Base-by-base conservation (phyloP, 2,888 invertebrate species). In the Plebejus melissa region DNA sequence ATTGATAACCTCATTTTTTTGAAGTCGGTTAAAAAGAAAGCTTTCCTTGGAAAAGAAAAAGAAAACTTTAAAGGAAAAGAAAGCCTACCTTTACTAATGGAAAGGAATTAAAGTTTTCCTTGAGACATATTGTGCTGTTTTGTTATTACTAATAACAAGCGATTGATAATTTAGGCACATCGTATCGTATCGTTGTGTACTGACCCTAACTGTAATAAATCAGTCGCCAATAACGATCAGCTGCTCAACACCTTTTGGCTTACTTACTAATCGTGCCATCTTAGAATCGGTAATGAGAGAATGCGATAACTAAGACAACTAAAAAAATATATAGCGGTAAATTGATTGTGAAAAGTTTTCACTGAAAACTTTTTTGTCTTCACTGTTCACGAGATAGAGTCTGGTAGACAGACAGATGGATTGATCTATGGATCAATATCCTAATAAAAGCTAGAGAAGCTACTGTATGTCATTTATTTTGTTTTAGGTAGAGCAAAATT, bases 221-320 rank as follows among this genome's bases (percentile, higher is more conserved):
- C 65, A 32, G 65, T 32, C 32, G 32, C 65, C 32, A 65, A 32
- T 65, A 65, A 32, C 32, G 65, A 65, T 65, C 65, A 65, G 32
- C 65, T 65, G 65, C 32, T 32, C 32, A 36, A 65, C 65, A 65
- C 32, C 32, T 65, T 65, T 65, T 16, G 65, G 13, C 65, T 65
- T 65, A 65, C 65, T 65, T 65, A 32, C 65, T 65, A 65, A 65
- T 65, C 65, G 9, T 65, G 65, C 28, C 32, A 65, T 65, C 65
- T 65, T 65, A 65, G 65, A 65, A 65, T 65, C 32, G 13, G 65
- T 65, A 65, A 65, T 65, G 36, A 65, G 32, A 65, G 13, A 65
- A 5, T 65, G 32, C 65, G 16, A 54, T 54, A 54, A 54, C 4
- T 54, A 16, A 16, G 4, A 54, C 54, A 16, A 16, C 13, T 54